Base-by-base conservation (phyloP, 2,113 vertebrate species). In the Phocoena sinus region DNA sequence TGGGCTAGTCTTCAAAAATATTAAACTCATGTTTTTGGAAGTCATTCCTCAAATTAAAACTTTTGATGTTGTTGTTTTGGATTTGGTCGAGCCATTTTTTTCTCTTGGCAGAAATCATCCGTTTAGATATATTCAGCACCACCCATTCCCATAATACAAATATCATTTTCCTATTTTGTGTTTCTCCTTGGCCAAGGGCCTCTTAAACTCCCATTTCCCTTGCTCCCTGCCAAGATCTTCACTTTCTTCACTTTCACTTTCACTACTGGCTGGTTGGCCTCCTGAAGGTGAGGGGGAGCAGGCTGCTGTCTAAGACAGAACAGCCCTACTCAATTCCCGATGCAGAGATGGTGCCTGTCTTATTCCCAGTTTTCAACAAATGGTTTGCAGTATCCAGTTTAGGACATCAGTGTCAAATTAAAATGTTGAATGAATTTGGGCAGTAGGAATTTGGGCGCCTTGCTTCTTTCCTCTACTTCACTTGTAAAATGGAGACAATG, bases 141-240 rank as follows among this genome's bases (percentile, higher is more conserved):
- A 93, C 44, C 28, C 50, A 80, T 93, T 95, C 44, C 74, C 58
- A 89, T 65, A 91, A 89, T n/a, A 85, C 94, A 71, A 74, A 33
- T 21, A 74, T 21, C 7, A 23, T 94, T 70, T 94, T 83, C 63
- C 58, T 26, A 26, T 62, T 91, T 94, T 56, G 47, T 56, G 18
- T 38, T 85, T 38, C 28, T 84, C 20, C 11, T 67, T n/a, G 9
- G 41, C 41, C 33, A 44, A 31, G 36, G 26, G 23, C 33, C 31
- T 91, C 28, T 65, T 84, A 58, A 36, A 41, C 2, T 79, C 36
- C 41, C 15, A 14, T 6, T 31, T 89, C 28, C 38, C 62, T 36
- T 63, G 28, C 6, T 90, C 8, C 44, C 41, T 60, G 44, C 41
- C 28, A 58, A 84, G 65, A 38, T 36, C 81, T 60, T 96, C 63